A percentile compares a stretch with the other conserved stretches of the same genome.
These are phyloP conservation scores for Poeciliopsis turrubarensis DNA, from an alignment of 2,113 vertebrate genomes.

Conservation along the genomic window DNA sequence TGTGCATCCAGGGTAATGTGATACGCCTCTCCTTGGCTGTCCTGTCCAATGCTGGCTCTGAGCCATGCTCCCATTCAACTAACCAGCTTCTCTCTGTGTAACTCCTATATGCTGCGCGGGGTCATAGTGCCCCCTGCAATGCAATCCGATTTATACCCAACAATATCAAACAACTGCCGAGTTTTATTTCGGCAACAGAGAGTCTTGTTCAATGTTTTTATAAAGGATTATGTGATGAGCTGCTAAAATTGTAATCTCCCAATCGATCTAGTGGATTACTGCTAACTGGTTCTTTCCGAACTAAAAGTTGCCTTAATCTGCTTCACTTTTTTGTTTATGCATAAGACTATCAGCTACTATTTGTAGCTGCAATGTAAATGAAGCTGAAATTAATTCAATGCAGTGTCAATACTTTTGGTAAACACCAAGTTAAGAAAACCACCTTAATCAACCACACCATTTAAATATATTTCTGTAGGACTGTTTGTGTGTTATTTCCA, in stretches of 20 bases:
- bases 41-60: slow-evolving; percentile 69
- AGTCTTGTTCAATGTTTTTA: slow-evolving; percentile 16
- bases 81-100: slow-evolving; percentile 59
- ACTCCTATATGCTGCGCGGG: slow-evolving; percentile 38
- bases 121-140: slow-evolving; percentile 67
- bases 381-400: not conserved
- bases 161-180: slow-evolving; percentile 17
- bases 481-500: slow-evolving; percentile 38
- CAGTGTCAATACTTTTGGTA: not conserved
- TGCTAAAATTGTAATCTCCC: not conserved
- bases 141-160: not conserved
- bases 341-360: too few relatives aligned
- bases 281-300: too few relatives aligned
- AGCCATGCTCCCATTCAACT: slow-evolving; percentile 72
- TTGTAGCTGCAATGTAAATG: not conserved
- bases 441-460: not conserved
- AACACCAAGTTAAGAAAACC: not conserved
- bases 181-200: not conserved
- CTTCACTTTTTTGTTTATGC: too few relatives aligned
- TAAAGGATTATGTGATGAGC: not conserved
- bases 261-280: not conserved
- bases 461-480: slow-evolving; percentile 27
- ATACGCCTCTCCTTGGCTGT: slow-evolving; percentile 77
- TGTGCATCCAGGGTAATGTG: slow-evolving; percentile 82
- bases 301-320: too few relatives aligned